Percentiles rank a stretch among this genome's conserved stretches.
These are phyloP conservation scores for Nysson spinosus DNA, from an alignment of 2,888 invertebrate species.

Conservation along the genomic window DNA sequence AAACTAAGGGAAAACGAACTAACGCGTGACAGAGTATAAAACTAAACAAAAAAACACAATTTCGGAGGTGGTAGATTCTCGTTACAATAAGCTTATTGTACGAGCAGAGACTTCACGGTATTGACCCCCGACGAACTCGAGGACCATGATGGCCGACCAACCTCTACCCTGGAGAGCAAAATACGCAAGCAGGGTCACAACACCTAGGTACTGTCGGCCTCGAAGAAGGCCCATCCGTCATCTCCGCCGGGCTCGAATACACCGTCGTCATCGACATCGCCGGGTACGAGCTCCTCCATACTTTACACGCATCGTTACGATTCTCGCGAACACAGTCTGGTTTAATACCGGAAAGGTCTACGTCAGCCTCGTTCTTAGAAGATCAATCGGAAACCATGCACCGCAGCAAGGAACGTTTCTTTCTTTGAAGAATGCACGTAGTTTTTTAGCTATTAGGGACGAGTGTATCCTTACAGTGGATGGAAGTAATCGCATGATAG, in stretches of 20 bases:
- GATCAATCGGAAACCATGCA: conserved; percentile 21
- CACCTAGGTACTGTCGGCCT: conserved; percentile 72
- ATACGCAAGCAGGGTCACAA: conserved; percentile 72
- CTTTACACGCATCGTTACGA: conserved; percentile 74
- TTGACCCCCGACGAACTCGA: conserved; percentile 81
- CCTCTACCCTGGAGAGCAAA: conserved; percentile 78
- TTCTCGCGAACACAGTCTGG: conserved; percentile 73
- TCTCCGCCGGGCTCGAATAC: conserved; percentile 71
- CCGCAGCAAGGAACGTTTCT: conserved; percentile 30
- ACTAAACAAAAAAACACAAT: neutral
- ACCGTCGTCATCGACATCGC: conserved; percentile 71
- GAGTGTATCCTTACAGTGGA: neutral
- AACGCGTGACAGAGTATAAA: neutral
- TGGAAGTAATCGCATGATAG: too few species aligned
- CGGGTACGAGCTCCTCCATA: conserved; percentile 72
- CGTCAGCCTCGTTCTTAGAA: conserved; percentile 19
- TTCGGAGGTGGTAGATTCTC: neutral
- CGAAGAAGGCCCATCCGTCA: conserved; percentile 70
- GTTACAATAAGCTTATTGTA: neutral
- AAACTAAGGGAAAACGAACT: neutral
- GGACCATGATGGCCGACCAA: conserved; percentile 79
- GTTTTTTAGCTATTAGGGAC: conserved; percentile 31
- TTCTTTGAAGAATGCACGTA: conserved; percentile 29
- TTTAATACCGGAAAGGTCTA: conserved; percentile 56
- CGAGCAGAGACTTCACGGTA: conserved; percentile 74